Conservation (phyloP, 37 sponge, comb jelly and placozoan species). For the Beroe forskalii region DNA sequence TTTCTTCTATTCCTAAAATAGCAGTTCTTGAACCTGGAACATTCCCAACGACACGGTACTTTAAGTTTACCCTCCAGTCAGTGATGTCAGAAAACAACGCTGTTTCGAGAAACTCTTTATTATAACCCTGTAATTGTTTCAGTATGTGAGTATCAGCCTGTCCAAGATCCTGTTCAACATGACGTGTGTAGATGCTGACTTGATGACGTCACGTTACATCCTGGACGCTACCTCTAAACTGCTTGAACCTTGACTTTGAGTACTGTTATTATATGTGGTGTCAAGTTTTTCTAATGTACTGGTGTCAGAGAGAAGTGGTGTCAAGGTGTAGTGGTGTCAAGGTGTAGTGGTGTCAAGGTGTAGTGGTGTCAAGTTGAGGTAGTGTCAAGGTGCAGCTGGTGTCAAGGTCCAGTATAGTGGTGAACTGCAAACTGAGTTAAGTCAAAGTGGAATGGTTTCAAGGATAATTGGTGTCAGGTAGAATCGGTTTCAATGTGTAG, state of each 20-base stretch:
- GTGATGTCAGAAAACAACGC: too few species aligned
- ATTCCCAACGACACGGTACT: too few species aligned
- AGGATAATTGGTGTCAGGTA: not conserved
- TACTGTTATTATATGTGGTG: too few species aligned
- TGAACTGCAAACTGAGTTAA: too few species aligned
- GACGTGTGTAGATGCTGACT: slow-evolving; percentile 21
- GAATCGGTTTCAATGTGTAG: not conserved
- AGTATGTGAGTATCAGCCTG: not conserved
- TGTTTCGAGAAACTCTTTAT: too few species aligned
- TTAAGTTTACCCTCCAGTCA: too few species aligned
- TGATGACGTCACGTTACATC: not conserved
- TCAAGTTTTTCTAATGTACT: too few species aligned
- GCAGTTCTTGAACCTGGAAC: too few species aligned
- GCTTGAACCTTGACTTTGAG: not conserved
- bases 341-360: not conserved
- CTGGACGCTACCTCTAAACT: not conserved
- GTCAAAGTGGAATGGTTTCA: not conserved
- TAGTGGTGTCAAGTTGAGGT: not conserved
- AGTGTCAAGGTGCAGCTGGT: not conserved
- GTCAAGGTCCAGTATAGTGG: too few species aligned
- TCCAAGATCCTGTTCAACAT: slow-evolving; percentile 26
- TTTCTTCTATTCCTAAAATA: too few species aligned
- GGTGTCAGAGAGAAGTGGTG: not conserved
- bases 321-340: not conserved
- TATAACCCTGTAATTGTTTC: too few species aligned